Evolutionary conservation across 1,140 invertebrate genomes (phyloP), one percentile per base, ranked within the genome.

Genomic region (Cyrtorhinus lividipennis): DNA sequence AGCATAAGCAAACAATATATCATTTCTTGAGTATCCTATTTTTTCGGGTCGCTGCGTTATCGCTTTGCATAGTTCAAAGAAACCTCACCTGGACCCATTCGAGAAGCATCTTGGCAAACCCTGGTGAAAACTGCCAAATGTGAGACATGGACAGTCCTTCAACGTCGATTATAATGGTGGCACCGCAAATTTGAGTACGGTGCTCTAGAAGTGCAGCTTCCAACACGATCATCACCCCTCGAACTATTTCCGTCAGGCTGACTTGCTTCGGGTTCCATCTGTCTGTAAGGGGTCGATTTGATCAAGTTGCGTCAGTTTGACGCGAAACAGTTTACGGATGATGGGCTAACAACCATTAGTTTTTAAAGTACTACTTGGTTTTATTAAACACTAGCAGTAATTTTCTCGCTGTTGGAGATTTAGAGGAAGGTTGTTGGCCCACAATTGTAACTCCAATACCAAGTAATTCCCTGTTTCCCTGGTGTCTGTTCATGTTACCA

Each of bases 101-200:
- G 27, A 81, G 69, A 44, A 79, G 72, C 70, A 76, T 78, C 70
- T 77, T 82, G 48, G 81, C 87, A 74, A 79, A 84, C 66, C 68
- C 79, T 0, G 87, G 86, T 1, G 84, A 84, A 65, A 87, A 79
- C 18, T 86, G 80, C n/a, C 81, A 79, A 1, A 85, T 78, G 27
- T 90, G 86, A 23, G 71, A 73, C 23, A 88, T 64, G 0, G 79
- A 74, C 0, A 89, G 69, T 8, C 83, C 85, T 27, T 82, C 78
- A 73, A 86, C 77, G 70, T 89, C 85, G 1, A 88, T 69, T 10
- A 89, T 80, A 0, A 85, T 78, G 13, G 80, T 78, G 2, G 76
- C 73, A 1, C 83, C 84, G 8, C 70, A 64, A 8, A 79, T 73
- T 76, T 83, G 81, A 15, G 83, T 83, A 67, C 71, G 77, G 1